phyloP scores from a whole-genome alignment of 2,888 invertebrate species.

The Tipula unca region DNA sequence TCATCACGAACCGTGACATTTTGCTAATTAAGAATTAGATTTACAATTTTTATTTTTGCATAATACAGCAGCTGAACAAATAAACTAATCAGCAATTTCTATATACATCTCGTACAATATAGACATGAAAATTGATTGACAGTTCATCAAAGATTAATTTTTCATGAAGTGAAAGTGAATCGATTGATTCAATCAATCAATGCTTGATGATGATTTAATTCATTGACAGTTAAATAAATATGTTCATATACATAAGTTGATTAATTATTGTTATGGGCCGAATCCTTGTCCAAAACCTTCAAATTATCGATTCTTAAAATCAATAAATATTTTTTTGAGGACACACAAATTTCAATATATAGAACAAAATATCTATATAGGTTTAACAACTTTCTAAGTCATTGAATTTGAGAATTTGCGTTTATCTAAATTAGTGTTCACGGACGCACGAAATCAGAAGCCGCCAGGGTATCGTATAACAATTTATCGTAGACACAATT shows the following conservation, averaged over 20 bases:
- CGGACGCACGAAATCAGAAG: too few relatives aligned
- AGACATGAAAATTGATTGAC: background rate
- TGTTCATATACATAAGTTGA: background rate
- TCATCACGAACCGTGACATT: background rate
- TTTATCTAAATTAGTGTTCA: too few relatives aligned
- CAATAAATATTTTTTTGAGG: too few relatives aligned
- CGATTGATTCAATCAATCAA: background rate
- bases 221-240: background rate
- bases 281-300: background rate
- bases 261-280: background rate
- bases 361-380: too few relatives aligned
- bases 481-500: too few relatives aligned
- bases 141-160: background rate
- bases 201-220: background rate
- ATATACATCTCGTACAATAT: background rate
- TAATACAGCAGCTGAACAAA: background rate
- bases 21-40: background rate
- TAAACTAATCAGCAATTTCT: background rate
- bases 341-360: too few relatives aligned
- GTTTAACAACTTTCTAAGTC: too few relatives aligned
- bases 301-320: background rate
- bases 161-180: background rate
- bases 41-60: background rate
- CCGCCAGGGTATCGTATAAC: too few relatives aligned
- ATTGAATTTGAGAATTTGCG: too few relatives aligned